Conservation (phyloP, 2,888 invertebrate genomes). For the Dolomedes plantarius region DNA sequence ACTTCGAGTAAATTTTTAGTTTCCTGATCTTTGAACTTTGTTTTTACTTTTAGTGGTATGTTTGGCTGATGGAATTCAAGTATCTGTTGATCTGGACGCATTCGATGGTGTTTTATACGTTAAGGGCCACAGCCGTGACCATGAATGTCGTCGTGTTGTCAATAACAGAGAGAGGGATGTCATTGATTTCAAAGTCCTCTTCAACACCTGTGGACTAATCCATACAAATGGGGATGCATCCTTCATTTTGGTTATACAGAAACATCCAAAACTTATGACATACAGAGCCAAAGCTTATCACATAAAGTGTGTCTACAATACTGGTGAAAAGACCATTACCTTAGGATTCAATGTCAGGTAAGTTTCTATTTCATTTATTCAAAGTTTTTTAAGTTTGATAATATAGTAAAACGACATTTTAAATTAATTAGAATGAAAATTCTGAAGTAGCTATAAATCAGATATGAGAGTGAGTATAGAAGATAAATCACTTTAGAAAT, state of each 20-base stretch:
- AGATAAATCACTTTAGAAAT: no score
- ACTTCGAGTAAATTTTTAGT: no score
- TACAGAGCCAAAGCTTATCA: slow-evolving; percentile 97
- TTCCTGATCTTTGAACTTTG: no score
- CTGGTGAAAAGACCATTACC: slow-evolving; percentile 93
- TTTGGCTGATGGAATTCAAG: slow-evolving; percentile 92
- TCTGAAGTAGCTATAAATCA: no score
- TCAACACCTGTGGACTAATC: slow-evolving; percentile 93
- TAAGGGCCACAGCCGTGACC: slow-evolving; percentile 95
- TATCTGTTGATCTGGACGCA: slow-evolving; percentile 81
- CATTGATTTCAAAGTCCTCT: slow-evolving; percentile 90
- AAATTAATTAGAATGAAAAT: no score
- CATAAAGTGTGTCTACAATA: slow-evolving; percentile 95
- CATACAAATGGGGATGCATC: slow-evolving; percentile 93
- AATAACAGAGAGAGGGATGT: slow-evolving; percentile 80
- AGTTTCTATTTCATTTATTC: neutral
- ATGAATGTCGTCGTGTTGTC: slow-evolving; percentile 89
- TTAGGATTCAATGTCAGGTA: slow-evolving; percentile 89
- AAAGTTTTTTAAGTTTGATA: no score
- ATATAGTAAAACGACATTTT: no score
- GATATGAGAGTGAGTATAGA: no score
- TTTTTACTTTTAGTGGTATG: slow-evolving; percentile 82
- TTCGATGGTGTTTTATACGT: slow-evolving; percentile 95
- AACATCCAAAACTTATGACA: slow-evolving; percentile 95
- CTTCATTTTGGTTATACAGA: slow-evolving; percentile 95